phyloP scores from a whole-genome alignment of 2,797 vertebrate genomes.

The Clamator glandarius region DNA sequence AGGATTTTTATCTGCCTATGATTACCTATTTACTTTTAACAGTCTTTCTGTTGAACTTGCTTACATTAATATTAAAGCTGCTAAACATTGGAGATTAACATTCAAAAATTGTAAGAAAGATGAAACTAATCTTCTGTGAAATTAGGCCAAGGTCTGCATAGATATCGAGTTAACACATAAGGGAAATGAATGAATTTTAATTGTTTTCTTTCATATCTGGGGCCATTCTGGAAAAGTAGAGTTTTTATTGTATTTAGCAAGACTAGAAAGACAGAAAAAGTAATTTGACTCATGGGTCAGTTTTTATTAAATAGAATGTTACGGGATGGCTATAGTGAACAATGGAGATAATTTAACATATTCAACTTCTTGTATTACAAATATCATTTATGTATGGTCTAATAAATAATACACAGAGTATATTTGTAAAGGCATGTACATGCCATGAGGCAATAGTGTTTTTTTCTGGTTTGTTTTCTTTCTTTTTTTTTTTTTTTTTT shows the following conservation, averaged over 20 bases:
- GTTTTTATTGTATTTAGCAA: not conserved
- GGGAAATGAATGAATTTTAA: slow-evolving; percentile 38
- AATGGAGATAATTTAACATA: not conserved
- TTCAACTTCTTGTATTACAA: not conserved
- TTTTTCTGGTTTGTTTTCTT: not conserved
- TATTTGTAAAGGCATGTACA: not conserved
- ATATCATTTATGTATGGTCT: not conserved
- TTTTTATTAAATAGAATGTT: not conserved
- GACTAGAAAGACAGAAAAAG: not conserved
- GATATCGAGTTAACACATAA: slow-evolving; percentile 40
- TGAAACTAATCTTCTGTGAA: slow-evolving; percentile 66
- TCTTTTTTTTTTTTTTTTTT: not conserved
- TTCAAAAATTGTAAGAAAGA: slow-evolving; percentile 43
- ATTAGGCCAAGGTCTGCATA: slow-evolving; percentile 66
- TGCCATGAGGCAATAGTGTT: not conserved
- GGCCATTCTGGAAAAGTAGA: not conserved
- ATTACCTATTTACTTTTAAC: not conserved
- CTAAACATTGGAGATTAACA: slow-evolving; percentile 35
- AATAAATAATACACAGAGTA: not conserved
- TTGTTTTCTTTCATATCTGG: slow-evolving; percentile 30
- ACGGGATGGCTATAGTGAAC: not conserved
- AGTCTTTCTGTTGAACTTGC: slow-evolving; percentile 1
- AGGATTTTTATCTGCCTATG: not conserved
- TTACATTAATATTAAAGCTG: slow-evolving; percentile 52
- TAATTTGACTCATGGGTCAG: not conserved